Percentiles rank a stretch among this genome's conserved stretches.
These are phyloP conservation scores for Austrolebias charrua DNA, from an alignment of 2,797 vertebrate species.

Conservation along the genomic window DNA sequence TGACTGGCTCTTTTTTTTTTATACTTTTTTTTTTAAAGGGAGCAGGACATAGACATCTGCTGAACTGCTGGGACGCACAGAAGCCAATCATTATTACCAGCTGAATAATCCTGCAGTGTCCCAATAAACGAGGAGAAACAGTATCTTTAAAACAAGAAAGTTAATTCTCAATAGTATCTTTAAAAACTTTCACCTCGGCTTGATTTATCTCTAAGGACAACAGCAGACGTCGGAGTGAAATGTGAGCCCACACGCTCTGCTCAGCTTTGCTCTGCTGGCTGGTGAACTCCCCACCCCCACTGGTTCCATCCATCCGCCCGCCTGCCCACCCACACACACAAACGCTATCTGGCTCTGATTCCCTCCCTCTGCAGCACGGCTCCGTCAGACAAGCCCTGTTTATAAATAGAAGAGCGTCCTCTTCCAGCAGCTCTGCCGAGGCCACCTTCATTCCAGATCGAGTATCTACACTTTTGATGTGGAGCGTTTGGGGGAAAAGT, in stretches of 20 bases:
- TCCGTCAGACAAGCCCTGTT: constrained; percentile 68
- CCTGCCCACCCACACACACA: constrained; percentile 28
- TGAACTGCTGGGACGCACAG: constrained; percentile 30
- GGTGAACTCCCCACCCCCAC: constrained; percentile 59
- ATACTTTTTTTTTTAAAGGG: constrained; percentile 49
- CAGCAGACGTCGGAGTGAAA: constrained; percentile 69
- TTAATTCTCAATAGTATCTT: too few relatives aligned
- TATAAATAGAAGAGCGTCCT: constrained; percentile 81
- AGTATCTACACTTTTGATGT: constrained; percentile 72
- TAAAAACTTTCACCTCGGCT: constrained; percentile 30
- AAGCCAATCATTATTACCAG: constrained; percentile 6
- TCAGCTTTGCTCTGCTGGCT: constrained; percentile 37
- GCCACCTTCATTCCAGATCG: constrained; percentile 68
- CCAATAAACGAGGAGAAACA: constrained; percentile 20
- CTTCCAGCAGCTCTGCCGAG: constrained; percentile 66
- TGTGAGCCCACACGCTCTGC: constrained; percentile 53
- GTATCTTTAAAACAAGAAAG: too few relatives aligned
- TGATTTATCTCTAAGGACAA: constrained; percentile 60
- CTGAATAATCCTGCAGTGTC: constrained; percentile 6
- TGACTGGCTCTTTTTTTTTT: constrained; percentile 42
- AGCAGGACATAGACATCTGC: constrained; percentile 39
- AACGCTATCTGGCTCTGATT: constrained; percentile 40
- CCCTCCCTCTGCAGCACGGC: constrained; percentile 56
- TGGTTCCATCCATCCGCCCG: constrained; percentile 1
- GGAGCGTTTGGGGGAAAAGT: constrained; percentile 45